Evolutionary conservation across 2,888 invertebrate genomes (phyloP).

Genomic region (Malthinus flaveolus): DNA sequence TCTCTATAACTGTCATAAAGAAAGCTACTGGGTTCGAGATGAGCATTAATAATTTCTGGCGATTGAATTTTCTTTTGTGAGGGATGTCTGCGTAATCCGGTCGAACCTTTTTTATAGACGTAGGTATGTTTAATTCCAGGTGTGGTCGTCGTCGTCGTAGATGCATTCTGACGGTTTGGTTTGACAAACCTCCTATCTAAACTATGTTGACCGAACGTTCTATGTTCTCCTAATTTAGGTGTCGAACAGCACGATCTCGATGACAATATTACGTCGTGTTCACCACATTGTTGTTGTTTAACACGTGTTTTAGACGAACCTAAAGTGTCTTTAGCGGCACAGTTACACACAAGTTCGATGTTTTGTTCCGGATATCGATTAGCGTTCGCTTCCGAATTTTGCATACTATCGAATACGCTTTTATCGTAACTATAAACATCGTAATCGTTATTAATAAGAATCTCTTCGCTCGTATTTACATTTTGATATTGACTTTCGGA

Average conservation of each 20-base stretch:
- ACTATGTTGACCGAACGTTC: conserved; percentile 53
- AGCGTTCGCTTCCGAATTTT: conserved; percentile 44
- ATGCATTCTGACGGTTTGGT: conserved; percentile 26
- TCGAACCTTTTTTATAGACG: conserved; percentile 55
- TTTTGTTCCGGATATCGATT: conserved; percentile 41
- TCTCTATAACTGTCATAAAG: conserved; percentile 45
- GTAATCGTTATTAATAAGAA: conserved; percentile 41
- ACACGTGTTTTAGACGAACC: conserved; percentile 40
- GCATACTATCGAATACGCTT: conserved; percentile 37
- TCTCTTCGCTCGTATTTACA: conserved; percentile 44
- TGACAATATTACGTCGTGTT: conserved; percentile 41
- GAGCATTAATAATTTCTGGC: conserved; percentile 53
- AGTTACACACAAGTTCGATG: conserved; percentile 49
- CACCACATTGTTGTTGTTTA: conserved; percentile 40
- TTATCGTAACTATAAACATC: conserved; percentile 33
- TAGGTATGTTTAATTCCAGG: conserved; percentile 17
- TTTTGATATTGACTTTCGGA: conserved; percentile 29
- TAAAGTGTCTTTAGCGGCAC: conserved; percentile 41
- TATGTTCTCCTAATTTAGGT: conserved; percentile 45
- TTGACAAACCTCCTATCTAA: conserved; percentile 51
- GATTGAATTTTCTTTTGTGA: conserved; percentile 45
- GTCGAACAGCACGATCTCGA: conserved; percentile 36
- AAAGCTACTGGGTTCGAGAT: conserved; percentile 45
- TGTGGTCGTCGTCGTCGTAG: too few species aligned
- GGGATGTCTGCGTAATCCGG: conserved; percentile 29